Base-by-base conservation (phyloP, 2,797 vertebrate species). In the Microtus californicus region DNA sequence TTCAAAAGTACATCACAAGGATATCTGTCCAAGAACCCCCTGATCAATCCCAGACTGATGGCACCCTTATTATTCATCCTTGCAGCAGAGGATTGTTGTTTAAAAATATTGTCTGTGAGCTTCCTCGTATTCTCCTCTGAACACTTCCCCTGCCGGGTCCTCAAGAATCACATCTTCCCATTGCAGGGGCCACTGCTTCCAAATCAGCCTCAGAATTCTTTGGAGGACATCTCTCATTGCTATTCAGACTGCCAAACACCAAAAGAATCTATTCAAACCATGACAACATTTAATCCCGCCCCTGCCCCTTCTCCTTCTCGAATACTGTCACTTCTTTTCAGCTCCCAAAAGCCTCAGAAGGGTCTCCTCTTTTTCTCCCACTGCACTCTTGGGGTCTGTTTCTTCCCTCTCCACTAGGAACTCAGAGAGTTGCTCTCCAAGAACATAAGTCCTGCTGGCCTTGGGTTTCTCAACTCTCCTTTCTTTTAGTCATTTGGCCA, bases 381-480 rank as follows among this genome's bases (percentile, higher is more conserved):
- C n/a, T 79, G 87, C 51, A 51, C 19, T 67, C 54, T 90, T 45
- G 25, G 48, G 43, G 13, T 87, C 61, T 87, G 23, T 89, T 86
- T 71, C 67, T 45, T 93, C 63, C 74, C 40, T 54, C 61, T 69
- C 48, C 29, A 19, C 56, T 34, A 29, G 31, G 13, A 54, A 77
- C 90, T 51, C 92, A 65, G 48, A 81, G 76, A 74, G 43, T 29
- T 91, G 40, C 88, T 81, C 93, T 82, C 27, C 12, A n/a, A 74
- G 65, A 71, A 89, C 82, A 65, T 67, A 34, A 59, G 19, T 37
- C 21, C 37, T 31, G n/a, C 34, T 4, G 0, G 9, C 31, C 59
- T 54, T 63, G 15, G 45, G 69, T 71, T 63, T 90, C 71, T 87
- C 56, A 48, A 45, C 43, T 51, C 43, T 65, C 48, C 61, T 67